A percentile compares a stretch with the other conserved stretches of the same genome.
Evolutionary conservation across 2,797 vertebrate genomes (phyloP).

Genomic region (Sebastes matsubarae): DNA sequence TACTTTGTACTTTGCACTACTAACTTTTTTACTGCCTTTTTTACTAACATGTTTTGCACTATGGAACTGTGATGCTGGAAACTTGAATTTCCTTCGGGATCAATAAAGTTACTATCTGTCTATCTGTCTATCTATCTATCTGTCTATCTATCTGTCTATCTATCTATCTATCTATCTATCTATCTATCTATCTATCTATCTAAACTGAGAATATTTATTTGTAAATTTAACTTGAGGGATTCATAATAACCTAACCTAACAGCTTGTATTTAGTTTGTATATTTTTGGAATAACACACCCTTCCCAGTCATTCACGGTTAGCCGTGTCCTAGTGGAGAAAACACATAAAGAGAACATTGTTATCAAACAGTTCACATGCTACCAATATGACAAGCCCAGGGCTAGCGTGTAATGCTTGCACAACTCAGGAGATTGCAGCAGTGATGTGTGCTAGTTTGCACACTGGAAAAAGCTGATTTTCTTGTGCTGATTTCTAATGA

Average conservation of each 20-base stretch:
- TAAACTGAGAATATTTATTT: not conserved
- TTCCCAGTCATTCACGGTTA: not conserved
- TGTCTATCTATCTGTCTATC: too few relatives aligned
- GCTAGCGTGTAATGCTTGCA: conserved; percentile 23
- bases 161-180: too few relatives aligned
- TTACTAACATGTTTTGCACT: too few relatives aligned
- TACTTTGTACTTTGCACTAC: too few relatives aligned
- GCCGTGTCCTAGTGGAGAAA: not conserved
- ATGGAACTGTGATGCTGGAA: too few relatives aligned
- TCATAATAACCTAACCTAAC: not conserved
- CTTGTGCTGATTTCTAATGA: not conserved
- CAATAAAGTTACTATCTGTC: too few relatives aligned
- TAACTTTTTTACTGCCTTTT: too few relatives aligned
- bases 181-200: too few relatives aligned
- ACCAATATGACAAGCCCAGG: conserved; percentile 64
- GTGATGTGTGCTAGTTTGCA: not conserved
- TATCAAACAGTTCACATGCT: conserved; percentile 64
- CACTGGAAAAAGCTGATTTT: not conserved
- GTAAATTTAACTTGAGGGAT: not conserved
- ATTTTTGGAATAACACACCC: not conserved
- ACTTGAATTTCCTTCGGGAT: fast-evolving
- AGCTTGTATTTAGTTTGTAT: not conserved
- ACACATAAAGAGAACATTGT: conserved; percentile 67
- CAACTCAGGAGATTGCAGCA: not conserved
- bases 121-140: too few relatives aligned